Evolutionary conservation across 2,888 invertebrate species (phyloP).

Genomic region (Meandrusa payeni): DNA sequence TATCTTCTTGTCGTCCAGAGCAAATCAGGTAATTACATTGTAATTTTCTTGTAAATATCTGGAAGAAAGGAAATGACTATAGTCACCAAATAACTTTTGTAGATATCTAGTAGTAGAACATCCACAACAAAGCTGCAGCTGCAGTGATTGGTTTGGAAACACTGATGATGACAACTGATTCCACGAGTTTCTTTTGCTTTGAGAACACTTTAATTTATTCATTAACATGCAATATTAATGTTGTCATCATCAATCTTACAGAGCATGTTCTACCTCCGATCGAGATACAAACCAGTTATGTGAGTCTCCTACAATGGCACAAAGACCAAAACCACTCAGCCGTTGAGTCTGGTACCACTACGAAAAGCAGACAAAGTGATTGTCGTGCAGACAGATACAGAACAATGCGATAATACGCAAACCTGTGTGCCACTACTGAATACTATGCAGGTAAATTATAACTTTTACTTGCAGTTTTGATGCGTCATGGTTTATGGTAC

Average conservation of each 20-base stretch:
- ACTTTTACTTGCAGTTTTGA: too few relatives aligned
- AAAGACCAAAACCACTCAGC: conserved; percentile 17
- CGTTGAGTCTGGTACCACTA: conserved; percentile 18
- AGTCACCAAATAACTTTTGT: too few relatives aligned
- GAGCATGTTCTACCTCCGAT: conserved; percentile 56
- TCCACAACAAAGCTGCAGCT: too few relatives aligned
- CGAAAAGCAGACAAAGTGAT: conserved; percentile 49
- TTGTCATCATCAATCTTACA: too few relatives aligned
- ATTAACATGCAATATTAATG: too few relatives aligned
- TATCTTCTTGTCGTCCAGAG: conserved; percentile 59
- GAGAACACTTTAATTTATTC: too few relatives aligned
- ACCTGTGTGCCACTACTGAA: conserved; percentile 52
- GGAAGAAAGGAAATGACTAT: too few relatives aligned
- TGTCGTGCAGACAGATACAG: conserved; percentile 65
- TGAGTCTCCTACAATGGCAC: conserved; percentile 38
- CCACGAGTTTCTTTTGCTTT: too few relatives aligned
- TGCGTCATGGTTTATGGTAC: too few relatives aligned
- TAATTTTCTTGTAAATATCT: neutral
- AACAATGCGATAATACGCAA: conserved; percentile 44
- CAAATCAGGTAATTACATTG: conserved; percentile 46
- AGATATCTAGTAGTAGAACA: too few relatives aligned
- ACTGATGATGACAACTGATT: too few relatives aligned
- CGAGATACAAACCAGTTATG: conserved; percentile 38
- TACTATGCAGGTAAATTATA: conserved; percentile 61
- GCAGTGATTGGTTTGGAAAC: too few relatives aligned